Evolutionary conservation across 2,888 invertebrate species (phyloP).

Genomic region (Diarsia dahlii): DNA sequence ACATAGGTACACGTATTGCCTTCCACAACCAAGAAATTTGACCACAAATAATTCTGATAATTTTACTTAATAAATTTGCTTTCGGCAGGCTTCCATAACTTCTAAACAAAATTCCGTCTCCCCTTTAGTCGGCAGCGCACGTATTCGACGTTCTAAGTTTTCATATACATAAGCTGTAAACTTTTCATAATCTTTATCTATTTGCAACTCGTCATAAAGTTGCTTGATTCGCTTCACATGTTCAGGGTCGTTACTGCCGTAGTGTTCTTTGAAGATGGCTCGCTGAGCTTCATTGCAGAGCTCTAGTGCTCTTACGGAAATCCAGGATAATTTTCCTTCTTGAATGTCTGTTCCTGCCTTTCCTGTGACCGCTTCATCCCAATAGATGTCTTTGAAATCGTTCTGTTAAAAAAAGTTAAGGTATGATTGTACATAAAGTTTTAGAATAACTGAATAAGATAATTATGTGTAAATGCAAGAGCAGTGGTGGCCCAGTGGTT

Average conservation of each 20-base stretch:
- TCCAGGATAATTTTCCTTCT: conserved; percentile 98
- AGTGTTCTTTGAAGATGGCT: conserved; percentile 90
- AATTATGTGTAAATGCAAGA: not conserved
- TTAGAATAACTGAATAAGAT: not conserved
- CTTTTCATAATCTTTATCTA: conserved; percentile 72
- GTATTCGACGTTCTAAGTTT: conserved; percentile 32
- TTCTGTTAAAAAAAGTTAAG: conserved; percentile 31
- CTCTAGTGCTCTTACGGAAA: conserved; percentile 95
- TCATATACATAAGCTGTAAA: conserved; percentile 12
- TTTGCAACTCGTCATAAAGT: conserved; percentile 90
- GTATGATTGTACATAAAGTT: not conserved
- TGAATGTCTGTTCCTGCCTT: conserved; percentile 94
- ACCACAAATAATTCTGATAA: not conserved
- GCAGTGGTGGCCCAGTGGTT: not conserved
- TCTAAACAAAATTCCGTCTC: conserved; percentile 43
- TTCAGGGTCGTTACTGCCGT: conserved; percentile 92
- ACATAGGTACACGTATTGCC: not conserved
- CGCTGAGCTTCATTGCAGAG: conserved; percentile 92
- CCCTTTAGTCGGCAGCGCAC: conserved; percentile 37
- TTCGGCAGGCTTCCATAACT: conserved; percentile 30
- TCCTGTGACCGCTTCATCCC: conserved; percentile 8
- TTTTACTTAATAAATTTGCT: conserved; percentile 13
- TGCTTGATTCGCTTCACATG: conserved; percentile 87
- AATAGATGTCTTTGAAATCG: conserved; percentile 45
- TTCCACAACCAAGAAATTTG: conserved; percentile 7